phyloP scores from a whole-genome alignment of 2,888 invertebrate species.

The Drosophila setosimentum region DNA sequence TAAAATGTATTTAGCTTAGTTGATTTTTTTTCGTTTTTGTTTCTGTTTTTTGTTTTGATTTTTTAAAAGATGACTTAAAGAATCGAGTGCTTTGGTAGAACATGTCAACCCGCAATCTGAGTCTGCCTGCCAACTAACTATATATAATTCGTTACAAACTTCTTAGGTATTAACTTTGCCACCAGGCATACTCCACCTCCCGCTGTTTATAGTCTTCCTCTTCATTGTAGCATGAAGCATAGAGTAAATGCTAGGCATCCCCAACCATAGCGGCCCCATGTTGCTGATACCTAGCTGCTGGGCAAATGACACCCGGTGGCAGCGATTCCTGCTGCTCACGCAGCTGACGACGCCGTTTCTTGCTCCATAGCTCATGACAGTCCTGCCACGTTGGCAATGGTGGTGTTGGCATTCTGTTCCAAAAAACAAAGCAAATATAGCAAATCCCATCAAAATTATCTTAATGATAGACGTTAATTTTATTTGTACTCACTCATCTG shows the following conservation, averaged over 20 bases:
- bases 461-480: background rate
- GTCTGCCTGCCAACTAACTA: conserved; percentile 58
- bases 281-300: conserved; percentile 73
- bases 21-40: background rate
- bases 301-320: conserved; percentile 63
- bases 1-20: conserved; percentile 37
- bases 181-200: conserved; percentile 68
- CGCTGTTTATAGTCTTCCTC: conserved; percentile 56
- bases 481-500: conserved; percentile 91
- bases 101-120: conserved; percentile 60
- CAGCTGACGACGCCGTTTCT: conserved; percentile 94
- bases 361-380: conserved; percentile 99
- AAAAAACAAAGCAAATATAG: conserved; percentile 65
- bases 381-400: conserved; percentile 98
- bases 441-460: background rate
- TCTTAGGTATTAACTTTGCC: conserved; percentile 65
- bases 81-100: conserved; percentile 71
- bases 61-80: conserved; percentile 59
- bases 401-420: conserved; percentile 91
- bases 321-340: conserved; percentile 88
- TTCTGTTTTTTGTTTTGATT: conserved; percentile 4
- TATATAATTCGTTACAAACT: conserved; percentile 42
- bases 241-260: conserved; percentile 79
- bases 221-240: conserved; percentile 61
- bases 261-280: conserved; percentile 72